Base-by-base conservation (phyloP, 1,140 invertebrate genomes). In the Sycophaga agraensis region DNA sequence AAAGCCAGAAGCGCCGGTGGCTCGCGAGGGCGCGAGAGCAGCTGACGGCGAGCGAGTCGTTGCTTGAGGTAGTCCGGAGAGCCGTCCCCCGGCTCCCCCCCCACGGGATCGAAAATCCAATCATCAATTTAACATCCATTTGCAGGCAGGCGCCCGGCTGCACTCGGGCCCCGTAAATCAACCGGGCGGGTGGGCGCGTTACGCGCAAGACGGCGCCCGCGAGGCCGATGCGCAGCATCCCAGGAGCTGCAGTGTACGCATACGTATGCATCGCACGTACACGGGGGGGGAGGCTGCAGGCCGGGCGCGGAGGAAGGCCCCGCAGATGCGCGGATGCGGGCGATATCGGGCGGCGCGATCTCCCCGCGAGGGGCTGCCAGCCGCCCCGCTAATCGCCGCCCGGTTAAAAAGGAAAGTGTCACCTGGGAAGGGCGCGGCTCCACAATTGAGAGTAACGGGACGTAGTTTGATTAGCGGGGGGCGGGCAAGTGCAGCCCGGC, bases 251-350 rank as follows among this genome's bases (percentile, higher is more conserved):
- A 59, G 42, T 59, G 42, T 40, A 39, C 37, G 35, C 28, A 40
- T 21, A 16, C 11, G 35, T 4, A n/a, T 22, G 3, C 3, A 17
- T 9, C 17, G 45, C 21, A 12, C 22, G 24, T 4, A 5, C 12
- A 2, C 9, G 9, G 3, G 51, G 2, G 51, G 11, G n/a, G 24
- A 17, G 19, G 50, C 12, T 46, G 4, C n/a, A 28, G 37, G 14
- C 12, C n/a, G 8, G n/a, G 16, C 21, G 17, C 14, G 19, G 42
- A 17, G 14, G 24, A 19, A 17, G 26, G 7, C 34, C 6, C 26
- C 45, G 43, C 70, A 71, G 70, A 71, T 71, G 70, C 65, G 43
- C 59, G 39, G 59, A 70, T 71, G 66, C 68, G 70, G 70, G 70
- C 53, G 35, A 19, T 70, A 71, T 71, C 70, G 22, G 16, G 26